Percentiles rank a stretch among this genome's conserved stretches.
Conservation (phyloP, 2,888 invertebrate genomes). For the Andricus curvator region DNA sequence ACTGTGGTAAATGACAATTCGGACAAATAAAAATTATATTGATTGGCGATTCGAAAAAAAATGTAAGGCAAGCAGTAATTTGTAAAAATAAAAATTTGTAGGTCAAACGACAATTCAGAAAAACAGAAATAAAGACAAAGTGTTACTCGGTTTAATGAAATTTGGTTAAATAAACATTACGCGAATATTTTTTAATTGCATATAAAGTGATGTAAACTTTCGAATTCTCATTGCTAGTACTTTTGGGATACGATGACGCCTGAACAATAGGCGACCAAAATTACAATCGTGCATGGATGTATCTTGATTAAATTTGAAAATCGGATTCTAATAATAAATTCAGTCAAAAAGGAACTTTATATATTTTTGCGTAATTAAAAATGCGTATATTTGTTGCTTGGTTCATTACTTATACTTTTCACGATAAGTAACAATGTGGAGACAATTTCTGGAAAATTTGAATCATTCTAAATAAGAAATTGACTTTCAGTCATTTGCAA, state of each 20-base stretch:
- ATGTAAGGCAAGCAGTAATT: too few relatives aligned
- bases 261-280: neutral
- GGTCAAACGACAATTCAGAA: too few relatives aligned
- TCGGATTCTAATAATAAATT: neutral
- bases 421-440: neutral
- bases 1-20: too few relatives aligned
- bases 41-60: too few relatives aligned
- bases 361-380: neutral
- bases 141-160: too few relatives aligned
- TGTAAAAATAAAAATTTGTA: too few relatives aligned
- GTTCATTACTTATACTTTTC: neutral
- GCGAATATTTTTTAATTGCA: neutral
- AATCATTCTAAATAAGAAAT: neutral
- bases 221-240: neutral
- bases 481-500: neutral
- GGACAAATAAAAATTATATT: too few relatives aligned
- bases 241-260: neutral
- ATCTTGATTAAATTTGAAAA: neutral
- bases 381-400: neutral
- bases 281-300: neutral
- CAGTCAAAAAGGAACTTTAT: neutral
- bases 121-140: too few relatives aligned
- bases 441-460: neutral
- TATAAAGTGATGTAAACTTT: neutral
- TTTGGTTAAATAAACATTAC: too few relatives aligned